Evolutionary conservation across 2,888 invertebrate species (phyloP), one percentile per base, ranked within the genome.

Genomic region (Anagyrus pseudococci): DNA sequence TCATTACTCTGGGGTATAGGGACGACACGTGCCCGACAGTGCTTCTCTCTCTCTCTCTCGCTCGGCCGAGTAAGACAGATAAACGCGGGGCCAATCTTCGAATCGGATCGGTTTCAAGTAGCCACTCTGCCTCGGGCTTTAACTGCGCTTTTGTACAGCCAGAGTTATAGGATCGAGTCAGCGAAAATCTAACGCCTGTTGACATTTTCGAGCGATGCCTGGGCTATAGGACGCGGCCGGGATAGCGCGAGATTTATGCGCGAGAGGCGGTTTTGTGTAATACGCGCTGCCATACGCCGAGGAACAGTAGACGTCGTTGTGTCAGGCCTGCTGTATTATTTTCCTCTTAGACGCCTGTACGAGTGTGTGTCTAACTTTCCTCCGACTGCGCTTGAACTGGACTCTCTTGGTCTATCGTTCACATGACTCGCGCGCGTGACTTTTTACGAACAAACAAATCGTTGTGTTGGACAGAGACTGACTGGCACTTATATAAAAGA

Each of bases 21-120:
- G 40, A 48, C 63, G 67, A 69, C 70, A 70, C 69, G 71, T 71
- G 68, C 68, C 62, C 57, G 41, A 55, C 47, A 54, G 54, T 48
- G 13, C 22, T 15, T 17, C 40, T 25, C 10, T 7, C 46, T 22
- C 46, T 1, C 23, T 15, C n/a, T n/a, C 26, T 40, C n/a, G n/a
- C n/a, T 25, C 47, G 26, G 15, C 23, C 17, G 47, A 57, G 52
- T 47, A 55, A 67, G 58, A 64, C 64, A 69, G 68, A 71, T 71
- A 71, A 69, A 69, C 68, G 65, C 29, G 4, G 29, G 6, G 54
- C 62, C 69, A 61, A 69, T 69, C 69, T 66, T 55, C 64, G 67
- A 68, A 68, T 68, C 64, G 67, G 52, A 58, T 62, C 58, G 54
- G 55, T 69, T 69, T 65, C 66, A 60, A 49, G 59, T 53, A 40